Conservation (phyloP, 2,888 invertebrate genomes). For the Pristionchus maxplancki region DNA sequence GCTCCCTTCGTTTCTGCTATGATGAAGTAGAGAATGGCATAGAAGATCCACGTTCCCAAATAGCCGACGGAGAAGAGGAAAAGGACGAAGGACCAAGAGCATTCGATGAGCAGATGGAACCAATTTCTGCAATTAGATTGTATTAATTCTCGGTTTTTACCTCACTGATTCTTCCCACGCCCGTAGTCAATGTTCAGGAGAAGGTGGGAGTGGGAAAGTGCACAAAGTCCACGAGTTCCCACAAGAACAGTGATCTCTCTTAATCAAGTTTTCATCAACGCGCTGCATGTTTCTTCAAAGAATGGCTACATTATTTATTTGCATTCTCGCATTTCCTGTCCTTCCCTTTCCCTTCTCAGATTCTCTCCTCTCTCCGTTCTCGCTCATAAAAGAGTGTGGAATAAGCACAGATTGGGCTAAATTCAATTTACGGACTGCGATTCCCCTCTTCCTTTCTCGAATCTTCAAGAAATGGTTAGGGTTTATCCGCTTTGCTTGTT, state of each 20-base stretch:
- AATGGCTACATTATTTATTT: too few species aligned
- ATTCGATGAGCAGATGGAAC: conserved; percentile 76
- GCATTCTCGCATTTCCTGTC: background rate
- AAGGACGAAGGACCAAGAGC: conserved; percentile 70
- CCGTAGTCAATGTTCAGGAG: too few species aligned
- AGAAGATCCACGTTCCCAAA: conserved; percentile 46
- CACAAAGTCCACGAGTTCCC: background rate
- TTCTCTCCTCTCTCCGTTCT: background rate
- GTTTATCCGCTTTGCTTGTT: background rate
- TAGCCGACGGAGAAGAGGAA: conserved; percentile 64
- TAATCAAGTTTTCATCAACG: background rate
- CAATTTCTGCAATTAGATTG: conserved; percentile 73
- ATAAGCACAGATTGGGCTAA: background rate
- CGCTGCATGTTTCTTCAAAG: background rate
- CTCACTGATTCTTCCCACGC: too few species aligned
- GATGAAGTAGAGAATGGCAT: conserved; percentile 35
- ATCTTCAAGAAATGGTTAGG: background rate
- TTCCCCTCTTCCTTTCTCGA: background rate
- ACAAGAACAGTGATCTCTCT: background rate
- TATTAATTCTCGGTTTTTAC: background rate
- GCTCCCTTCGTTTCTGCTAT: conserved; percentile 7
- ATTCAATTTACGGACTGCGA: background rate
- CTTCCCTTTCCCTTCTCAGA: background rate
- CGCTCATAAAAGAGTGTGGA: background rate
- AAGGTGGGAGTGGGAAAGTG: background rate